phyloP scores from a whole-genome alignment of 2,797 vertebrate genomes.

The Sciaenops ocellatus region DNA sequence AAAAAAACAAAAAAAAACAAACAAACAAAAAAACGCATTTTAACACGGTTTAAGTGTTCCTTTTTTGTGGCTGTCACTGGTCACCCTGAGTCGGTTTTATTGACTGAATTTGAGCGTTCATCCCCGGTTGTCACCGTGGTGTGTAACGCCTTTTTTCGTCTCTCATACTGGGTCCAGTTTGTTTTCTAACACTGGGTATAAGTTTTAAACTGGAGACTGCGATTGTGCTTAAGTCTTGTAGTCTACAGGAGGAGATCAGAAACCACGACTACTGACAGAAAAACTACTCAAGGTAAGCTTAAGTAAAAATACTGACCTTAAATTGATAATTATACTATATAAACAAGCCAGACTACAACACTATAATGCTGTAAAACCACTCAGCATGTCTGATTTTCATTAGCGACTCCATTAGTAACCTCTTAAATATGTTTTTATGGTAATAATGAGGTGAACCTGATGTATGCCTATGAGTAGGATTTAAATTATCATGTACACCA shows the following conservation, averaged over 20 bases:
- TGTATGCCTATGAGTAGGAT: background rate
- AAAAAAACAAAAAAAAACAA: too few species aligned
- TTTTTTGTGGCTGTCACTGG: background rate
- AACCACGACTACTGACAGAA: background rate
- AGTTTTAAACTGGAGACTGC: background rate
- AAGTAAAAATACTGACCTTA: rapidly evolving
- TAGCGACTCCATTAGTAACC: background rate
- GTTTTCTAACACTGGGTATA: background rate
- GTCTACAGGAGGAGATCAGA: background rate
- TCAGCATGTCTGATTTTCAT: background rate
- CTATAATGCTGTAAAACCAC: background rate
- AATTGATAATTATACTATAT: too few species aligned
- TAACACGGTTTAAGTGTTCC: background rate
- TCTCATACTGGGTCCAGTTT: background rate
- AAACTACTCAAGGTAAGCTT: slow-evolving; percentile 33
- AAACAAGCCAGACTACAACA: background rate
- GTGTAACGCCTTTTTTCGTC: background rate
- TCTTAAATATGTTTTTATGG: rapidly evolving
- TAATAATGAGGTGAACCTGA: background rate
- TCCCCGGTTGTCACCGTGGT: background rate
- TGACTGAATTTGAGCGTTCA: background rate
- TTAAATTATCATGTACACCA: background rate
- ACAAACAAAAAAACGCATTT: background rate
- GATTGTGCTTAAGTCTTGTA: background rate
- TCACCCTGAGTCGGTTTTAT: background rate